Base-by-base conservation (phyloP, 2,113 vertebrate genomes). In the Pelusios castaneus region DNA sequence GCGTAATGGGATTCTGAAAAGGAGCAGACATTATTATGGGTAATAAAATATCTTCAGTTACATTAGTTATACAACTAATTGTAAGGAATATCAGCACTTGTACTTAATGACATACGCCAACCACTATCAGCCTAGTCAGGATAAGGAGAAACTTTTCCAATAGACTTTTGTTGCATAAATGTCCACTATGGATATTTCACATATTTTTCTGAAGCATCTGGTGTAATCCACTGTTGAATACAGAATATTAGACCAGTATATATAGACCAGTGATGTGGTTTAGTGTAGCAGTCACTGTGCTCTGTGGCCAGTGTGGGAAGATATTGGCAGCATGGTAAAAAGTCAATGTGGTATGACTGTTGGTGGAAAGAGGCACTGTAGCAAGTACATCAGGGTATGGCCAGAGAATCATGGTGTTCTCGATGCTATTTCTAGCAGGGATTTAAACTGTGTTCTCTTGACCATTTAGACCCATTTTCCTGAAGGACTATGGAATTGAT, bases 381-480 rank as follows among this genome's bases (percentile, higher is more conserved):
- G 34, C 22, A 41, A 75, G 34, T 67, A 27, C 51, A 19, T 22
- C 0, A 6, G 4, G 16, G 52, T 49, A 13, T 76, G 52, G 3
- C 80, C 10, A 43, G 80, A 17, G 63, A 89, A 43, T 43, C 52
- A n/a, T 27, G 6, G 27, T 0, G 10, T 45, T 87, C 34, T 78
- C 27, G 13, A 49, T 34, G 85, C 70, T 76, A 38, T 91, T 82
- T 90, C 63, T 88, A 87, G 14, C 24, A 79, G 24, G 51, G 31
- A 11, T 34, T 83, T 45, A 70, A 22, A 22, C n/a, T 38, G 38
- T 27, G 38, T 27, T 43, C 24, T 11, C 41, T 76, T 5, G 27
- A 76, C 19, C 41, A 76, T 27, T 76, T 92, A 89, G 92, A 56
- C 12, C 54, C 77, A 3, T 89, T 94, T 90, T 51, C 41, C 81